Evolutionary conservation across 2,113 vertebrate species (phyloP).

Genomic region (Garra rufa): DNA sequence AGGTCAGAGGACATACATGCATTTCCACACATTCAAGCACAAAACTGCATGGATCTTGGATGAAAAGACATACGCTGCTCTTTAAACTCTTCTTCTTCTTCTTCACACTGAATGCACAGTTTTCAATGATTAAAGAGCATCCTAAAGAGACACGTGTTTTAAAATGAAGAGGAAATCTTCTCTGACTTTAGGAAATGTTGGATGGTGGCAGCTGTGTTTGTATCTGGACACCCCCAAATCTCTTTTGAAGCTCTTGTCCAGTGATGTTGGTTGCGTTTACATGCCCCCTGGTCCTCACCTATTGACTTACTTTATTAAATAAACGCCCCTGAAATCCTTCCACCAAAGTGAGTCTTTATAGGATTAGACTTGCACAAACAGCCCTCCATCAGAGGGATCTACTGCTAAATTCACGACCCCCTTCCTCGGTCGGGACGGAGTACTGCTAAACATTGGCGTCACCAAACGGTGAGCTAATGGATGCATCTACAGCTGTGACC

Average conservation of each 20-base stretch:
- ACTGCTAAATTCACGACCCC: not conserved
- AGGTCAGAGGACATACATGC: not conserved
- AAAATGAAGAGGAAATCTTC: conserved; percentile 13
- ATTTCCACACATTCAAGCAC: not conserved
- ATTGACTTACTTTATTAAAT: conserved; percentile 76
- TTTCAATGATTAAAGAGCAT: not conserved
- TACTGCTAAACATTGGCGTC: conserved; percentile 53
- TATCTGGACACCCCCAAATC: conserved; percentile 44
- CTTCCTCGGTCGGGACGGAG: conserved; percentile 29
- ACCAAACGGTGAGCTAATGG: conserved; percentile 67
- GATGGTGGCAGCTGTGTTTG: conserved; percentile 77
- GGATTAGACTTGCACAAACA: conserved; percentile 78
- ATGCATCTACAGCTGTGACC: conserved; percentile 70
- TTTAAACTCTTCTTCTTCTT: not conserved
- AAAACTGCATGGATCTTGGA: not conserved
- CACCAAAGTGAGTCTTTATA: conserved; percentile 72
- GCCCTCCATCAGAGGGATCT: conserved; percentile 58
- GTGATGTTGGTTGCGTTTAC: conserved; percentile 58
- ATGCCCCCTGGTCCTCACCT: conserved; percentile 59
- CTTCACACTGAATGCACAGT: not conserved
- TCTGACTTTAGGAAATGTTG: not conserved
- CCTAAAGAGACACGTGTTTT: not conserved
- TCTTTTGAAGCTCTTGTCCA: conserved; percentile 42
- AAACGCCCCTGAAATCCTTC: conserved; percentile 69
- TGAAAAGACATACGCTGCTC: not conserved